phyloP scores from a whole-genome alignment of 2,888 invertebrate genomes.

The Drosophila cracens region DNA sequence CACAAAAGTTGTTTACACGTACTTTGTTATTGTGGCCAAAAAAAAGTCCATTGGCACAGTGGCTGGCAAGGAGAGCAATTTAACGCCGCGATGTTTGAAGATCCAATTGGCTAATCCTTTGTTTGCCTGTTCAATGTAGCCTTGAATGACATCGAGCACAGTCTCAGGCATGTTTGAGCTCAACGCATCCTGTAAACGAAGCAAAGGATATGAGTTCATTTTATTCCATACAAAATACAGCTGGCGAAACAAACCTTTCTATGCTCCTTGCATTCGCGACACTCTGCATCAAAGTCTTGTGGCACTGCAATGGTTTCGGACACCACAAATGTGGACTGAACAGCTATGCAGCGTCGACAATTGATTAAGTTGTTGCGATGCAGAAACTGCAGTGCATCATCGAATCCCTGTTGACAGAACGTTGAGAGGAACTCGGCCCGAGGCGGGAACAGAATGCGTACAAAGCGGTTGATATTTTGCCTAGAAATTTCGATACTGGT shows the following conservation, averaged over 20 bases:
- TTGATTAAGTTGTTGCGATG: constrained; percentile 96
- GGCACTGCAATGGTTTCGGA: constrained; percentile 89
- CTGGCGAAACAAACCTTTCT: constrained; percentile 88
- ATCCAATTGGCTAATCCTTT: constrained; percentile 96
- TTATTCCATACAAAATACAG: constrained; percentile 16
- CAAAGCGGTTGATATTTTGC: constrained; percentile 96
- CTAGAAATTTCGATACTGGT: constrained; percentile 97
- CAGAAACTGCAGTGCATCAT: constrained; percentile 94
- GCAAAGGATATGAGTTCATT: neutral
- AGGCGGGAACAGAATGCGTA: constrained; percentile 97
- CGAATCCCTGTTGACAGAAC: constrained; percentile 99
- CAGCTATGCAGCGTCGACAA: constrained; percentile 95
- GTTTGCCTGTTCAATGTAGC: constrained; percentile 96
- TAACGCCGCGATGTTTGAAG: constrained; percentile 93
- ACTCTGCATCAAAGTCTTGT: constrained; percentile 93
- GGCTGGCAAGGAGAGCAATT: constrained; percentile 93
- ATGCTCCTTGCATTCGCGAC: constrained; percentile 94
- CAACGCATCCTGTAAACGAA: constrained; percentile 89
- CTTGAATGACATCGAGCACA: constrained; percentile 95
- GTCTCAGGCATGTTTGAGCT: constrained; percentile 95
- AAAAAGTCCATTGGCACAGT: constrained; percentile 95
- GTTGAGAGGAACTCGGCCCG: constrained; percentile 96
- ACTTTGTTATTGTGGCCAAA: constrained; percentile 89
- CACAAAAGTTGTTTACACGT: neutral
- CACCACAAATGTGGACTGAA: constrained; percentile 93